phyloP scores from a whole-genome alignment of 2,113 vertebrate genomes.

The Hippocampus zosterae region DNA sequence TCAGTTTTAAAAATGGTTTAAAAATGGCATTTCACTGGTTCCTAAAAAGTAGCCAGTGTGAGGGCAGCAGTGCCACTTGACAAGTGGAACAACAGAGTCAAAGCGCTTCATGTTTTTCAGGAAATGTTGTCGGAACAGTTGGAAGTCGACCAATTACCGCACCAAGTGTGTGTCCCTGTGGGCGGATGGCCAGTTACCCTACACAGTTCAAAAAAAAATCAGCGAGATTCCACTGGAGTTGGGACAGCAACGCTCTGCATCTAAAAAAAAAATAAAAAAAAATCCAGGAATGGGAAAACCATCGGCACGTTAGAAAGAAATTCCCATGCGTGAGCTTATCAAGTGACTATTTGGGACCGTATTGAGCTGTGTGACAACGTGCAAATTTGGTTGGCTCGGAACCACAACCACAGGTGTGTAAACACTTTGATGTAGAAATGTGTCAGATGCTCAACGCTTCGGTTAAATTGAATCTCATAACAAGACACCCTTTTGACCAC shows the following conservation, averaged over 20 bases:
- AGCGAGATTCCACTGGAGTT: neutral
- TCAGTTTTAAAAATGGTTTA: too few relatives aligned
- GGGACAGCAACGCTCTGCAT: neutral
- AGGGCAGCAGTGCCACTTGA: too few relatives aligned
- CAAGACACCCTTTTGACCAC: too few relatives aligned
- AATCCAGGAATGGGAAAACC: neutral
- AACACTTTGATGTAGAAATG: neutral
- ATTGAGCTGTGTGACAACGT: neutral
- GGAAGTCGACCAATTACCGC: neutral
- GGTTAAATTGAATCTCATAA: too few relatives aligned
- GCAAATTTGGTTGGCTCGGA: neutral
- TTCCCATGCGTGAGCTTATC: neutral
- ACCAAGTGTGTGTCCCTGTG: neutral
- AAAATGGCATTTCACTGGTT: too few relatives aligned
- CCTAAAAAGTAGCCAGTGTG: too few relatives aligned
- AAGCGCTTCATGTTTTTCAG: conserved; percentile 13
- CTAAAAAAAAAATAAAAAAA: neutral
- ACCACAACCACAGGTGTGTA: neutral
- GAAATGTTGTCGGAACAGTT: conserved; percentile 31
- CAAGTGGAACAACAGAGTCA: neutral
- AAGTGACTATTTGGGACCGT: neutral
- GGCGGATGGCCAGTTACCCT: neutral
- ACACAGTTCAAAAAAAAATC: neutral
- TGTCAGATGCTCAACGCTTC: too few relatives aligned
- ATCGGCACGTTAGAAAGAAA: neutral